Base-by-base conservation (phyloP, 1,140 invertebrate genomes). In the Temnothorax nylanderi region DNA sequence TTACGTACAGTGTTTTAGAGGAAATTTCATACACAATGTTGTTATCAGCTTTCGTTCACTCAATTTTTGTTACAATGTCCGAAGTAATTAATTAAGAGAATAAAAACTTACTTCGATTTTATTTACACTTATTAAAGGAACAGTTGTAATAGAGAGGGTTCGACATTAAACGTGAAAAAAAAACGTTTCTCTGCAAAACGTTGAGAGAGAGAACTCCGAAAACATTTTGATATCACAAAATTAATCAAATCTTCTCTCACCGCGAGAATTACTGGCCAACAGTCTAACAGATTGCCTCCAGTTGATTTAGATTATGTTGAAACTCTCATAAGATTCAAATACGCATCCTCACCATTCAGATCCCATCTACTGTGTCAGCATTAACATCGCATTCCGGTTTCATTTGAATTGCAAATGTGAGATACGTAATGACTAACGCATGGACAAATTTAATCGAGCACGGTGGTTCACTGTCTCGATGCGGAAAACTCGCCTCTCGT, bases 341-440 rank as follows among this genome's bases (percentile, higher is more conserved):
- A 21, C 49, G 32, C 21, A 41, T 44, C 8, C 10, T 62, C 72
- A 32, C 60, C 80, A 76, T 87, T 54, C 47, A 49, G 21, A 47
- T 16, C 34, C 18, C n/a, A 32, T 84, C 64, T 26, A 8, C 41
- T 47, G 69, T 74, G 49, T 58, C 56, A 80, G 74, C 37, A 64
- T 87, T 87, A 69, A 90, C 62, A 54, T 56, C 37, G n/a, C 51
- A 41, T 71, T 86, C 64, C 21, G 32, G 16, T 37, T 32, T 58
- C 47, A 89, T 89, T 49, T 65, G 88, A 90, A 90, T 90, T 90
- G 88, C 81, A 90, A 90, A 90, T 90, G 62, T 58, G 44, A 3
- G 84, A 75, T 88, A 75, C 26, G 0, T 41, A 6, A 91, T 82
- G 58, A 69, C 21, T 71, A 51, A 67, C 78, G 74, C 80, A 81